Evolutionary conservation across 64 coral and sea anemone genomes (phyloP), one percentile per base, ranked within the genome.

Genomic region (Hydrozoanthus tunicans): DNA sequence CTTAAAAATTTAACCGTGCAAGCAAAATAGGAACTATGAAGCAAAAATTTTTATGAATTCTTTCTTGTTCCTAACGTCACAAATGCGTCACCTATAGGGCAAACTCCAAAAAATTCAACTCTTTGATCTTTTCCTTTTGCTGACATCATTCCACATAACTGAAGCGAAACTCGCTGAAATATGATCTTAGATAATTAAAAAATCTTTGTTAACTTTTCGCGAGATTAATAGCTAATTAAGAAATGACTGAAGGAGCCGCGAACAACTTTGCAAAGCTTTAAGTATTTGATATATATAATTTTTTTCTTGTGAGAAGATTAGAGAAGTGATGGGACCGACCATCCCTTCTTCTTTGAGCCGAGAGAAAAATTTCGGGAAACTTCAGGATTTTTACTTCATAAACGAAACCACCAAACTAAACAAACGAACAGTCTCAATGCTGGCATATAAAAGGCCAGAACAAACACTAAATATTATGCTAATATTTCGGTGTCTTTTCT

Each of bases 151-250:
- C 58, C 26, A 64, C 80, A 62, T 51, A 32, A 77, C 77, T 14
- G 25, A n/a, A 90, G 52, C 65, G n/a, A 90, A 81, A 65, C 91
- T 86, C 89, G 82, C 93, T 90, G 90, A 91, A 96, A 96, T 94
- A 80, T 91, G 89, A 94, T 96, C 93, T 77, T 24, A 78, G 92
- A 82, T 96, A 96, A 96, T 96, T 96, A 96, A 96, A 96, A 96
- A 96, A 96, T 94, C 92, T 94, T 92, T 96, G 92, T 93, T 96
- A 92, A 93, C 92, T 96, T 96, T 96, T 94, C 88, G 55, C 92
- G 25, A 94, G 95, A 93, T 96, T 94, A 93, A 94, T 81, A 90
- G 78, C 90, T 96, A 91, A 96, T 96, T 96, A 94, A 85, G 92
- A 91, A 81, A 68, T 91, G 82, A 96, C 74, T 91, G 92, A 91